Evolutionary conservation across 2,113 vertebrate genomes (phyloP).

Genomic region (Holacanthus passer): DNA sequence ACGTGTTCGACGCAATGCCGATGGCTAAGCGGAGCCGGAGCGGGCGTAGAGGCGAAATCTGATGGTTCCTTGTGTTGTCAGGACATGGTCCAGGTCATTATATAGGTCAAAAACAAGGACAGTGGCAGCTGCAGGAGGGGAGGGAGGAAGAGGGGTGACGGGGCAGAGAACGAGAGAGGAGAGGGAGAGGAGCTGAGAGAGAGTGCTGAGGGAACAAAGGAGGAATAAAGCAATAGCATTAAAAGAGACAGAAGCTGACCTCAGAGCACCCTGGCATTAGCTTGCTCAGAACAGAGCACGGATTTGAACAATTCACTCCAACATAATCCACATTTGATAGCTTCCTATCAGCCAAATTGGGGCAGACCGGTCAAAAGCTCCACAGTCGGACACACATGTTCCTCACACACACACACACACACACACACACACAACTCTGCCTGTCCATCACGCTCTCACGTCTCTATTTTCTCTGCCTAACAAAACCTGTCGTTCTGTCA

Average conservation of each 20-base stretch:
- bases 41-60: conserved; percentile 21
- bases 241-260: conserved; percentile 55
- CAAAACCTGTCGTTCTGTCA: conserved; percentile 40
- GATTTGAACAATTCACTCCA: conserved; percentile 54
- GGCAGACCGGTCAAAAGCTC: conserved; percentile 10
- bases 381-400: conserved; percentile 21
- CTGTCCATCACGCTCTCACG: conserved; percentile 15
- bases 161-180: conserved; percentile 34
- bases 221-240: conserved; percentile 56
- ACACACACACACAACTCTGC: neutral
- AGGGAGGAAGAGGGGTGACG: conserved; percentile 13
- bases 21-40: conserved; percentile 27
- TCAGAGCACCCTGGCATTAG: conserved; percentile 47
- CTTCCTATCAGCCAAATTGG: conserved; percentile 44
- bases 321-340: conserved; percentile 64
- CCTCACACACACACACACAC: too few relatives aligned
- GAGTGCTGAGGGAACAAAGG: conserved; percentile 39
- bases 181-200: conserved; percentile 9
- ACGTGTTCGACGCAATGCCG: conserved; percentile 24
- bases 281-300: conserved; percentile 48
- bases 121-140: conserved; percentile 51
- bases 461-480: conserved; percentile 36
- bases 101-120: conserved; percentile 72
- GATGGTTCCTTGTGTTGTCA: conserved; percentile 54
- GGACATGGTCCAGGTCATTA: conserved; percentile 62